phyloP scores from a whole-genome alignment of 2,113 vertebrate species.

The Psilopogon haemacephalus region DNA sequence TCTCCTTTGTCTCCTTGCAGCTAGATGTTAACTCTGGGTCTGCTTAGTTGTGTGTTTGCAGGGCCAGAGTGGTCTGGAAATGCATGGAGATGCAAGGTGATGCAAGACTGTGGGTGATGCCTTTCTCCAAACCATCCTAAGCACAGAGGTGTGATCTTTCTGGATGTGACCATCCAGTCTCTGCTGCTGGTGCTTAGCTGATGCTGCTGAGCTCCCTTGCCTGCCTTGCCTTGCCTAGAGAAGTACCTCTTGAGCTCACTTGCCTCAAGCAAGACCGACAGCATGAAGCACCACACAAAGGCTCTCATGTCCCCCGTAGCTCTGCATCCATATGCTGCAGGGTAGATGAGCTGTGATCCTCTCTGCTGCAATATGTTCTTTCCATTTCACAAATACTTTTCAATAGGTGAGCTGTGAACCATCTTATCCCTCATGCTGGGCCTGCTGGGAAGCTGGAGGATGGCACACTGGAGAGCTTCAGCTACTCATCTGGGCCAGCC shows the following conservation, averaged over 20 bases:
- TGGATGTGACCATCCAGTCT: background rate
- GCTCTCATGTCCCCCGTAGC: background rate
- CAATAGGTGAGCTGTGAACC: background rate
- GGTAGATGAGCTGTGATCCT: background rate
- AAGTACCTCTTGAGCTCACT: background rate
- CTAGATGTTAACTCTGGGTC: background rate
- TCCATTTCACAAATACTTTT: background rate
- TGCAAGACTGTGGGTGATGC: accelerated
- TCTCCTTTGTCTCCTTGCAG: background rate
- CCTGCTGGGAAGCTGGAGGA: background rate
- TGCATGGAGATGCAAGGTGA: accelerated
- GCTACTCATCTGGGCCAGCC: accelerated
- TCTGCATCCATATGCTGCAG: accelerated
- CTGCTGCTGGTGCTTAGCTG: accelerated
- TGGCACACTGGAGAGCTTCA: background rate
- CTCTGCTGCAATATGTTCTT: background rate
- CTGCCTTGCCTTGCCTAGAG: background rate
- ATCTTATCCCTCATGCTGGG: accelerated
- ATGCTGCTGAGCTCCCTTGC: accelerated
- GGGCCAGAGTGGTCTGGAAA: background rate
- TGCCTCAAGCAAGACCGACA: background rate
- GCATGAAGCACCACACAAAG: background rate
- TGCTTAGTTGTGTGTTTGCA: accelerated
- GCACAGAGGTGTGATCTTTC: accelerated
- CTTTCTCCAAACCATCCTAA: background rate